Base-by-base conservation (phyloP, 2,113 vertebrate genomes). In the Gambusia holbrooki region DNA sequence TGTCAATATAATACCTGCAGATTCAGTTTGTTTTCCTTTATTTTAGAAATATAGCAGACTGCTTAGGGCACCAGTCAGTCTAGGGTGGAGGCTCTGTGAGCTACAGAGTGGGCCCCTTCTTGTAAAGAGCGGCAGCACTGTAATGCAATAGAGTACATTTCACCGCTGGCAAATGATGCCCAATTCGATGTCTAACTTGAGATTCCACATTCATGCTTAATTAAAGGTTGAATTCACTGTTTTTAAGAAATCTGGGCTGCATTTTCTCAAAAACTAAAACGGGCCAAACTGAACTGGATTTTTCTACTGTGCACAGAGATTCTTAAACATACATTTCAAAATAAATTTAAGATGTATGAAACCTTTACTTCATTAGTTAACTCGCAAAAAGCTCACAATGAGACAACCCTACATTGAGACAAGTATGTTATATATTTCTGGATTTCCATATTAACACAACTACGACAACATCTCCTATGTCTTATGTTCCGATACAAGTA, bases 401-500 rank as follows among this genome's bases (percentile, higher is more conserved):
- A 6, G 45, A 19, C 45, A 48, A 19, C 5, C 4, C 1, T 19
- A 48, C 4, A 48, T 17, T 48, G 45, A 48, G 45, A 15, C 45
- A 48, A 19, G 17, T 48, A 17, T 19, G 7, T 10, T n/a, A 58
- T n/a, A n/a, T 58, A 58, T 58, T 54, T 54, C 48, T 19, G 19
- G 5, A 54, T 25, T 58, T n/a, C 25, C 51, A 25, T 58, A 58
- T 25, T n/a, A n/a, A 58, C 22, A 58, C 19, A 25, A n/a, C 51
- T 25, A 25, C 25, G 9, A 58, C 10, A 58, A n/a, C 22, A 25
- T 54, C 48, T 54, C 15, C 19, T 58, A 9, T 58, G 19, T 58
- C 51, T 58, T 7, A 25, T 58, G 25, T 70, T 54, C 37, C 40
- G 72, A 66, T 71, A 68, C 45, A n/a, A 22, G 3, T 76, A 83